Conservation (phyloP, 2,113 vertebrate genomes). For the Phrynocephalus versicolor region DNA sequence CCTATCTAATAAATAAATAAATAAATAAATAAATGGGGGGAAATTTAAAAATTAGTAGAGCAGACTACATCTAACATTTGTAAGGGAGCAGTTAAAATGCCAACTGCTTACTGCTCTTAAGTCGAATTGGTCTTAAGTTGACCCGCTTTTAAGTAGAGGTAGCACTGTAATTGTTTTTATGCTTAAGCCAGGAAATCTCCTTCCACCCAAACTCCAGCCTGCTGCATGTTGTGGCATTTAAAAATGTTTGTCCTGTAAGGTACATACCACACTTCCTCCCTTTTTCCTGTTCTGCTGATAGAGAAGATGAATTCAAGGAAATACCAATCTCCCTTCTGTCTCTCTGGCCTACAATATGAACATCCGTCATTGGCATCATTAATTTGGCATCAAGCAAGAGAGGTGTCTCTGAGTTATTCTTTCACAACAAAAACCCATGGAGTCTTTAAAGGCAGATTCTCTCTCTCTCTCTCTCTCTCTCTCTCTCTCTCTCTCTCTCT, state of each 20-base stretch:
- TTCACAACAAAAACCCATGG: background rate
- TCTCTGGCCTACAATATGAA: background rate
- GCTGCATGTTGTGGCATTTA: background rate
- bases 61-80: too few relatives aligned
- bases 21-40: too few relatives aligned
- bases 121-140: too few relatives aligned
- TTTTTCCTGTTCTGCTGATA: conserved; percentile 17
- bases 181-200: background rate
- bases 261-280: background rate
- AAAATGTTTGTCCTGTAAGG: background rate
- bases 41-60: too few relatives aligned
- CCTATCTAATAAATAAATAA: too few relatives aligned
- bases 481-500: too few relatives aligned
- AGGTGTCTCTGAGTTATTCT: background rate
- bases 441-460: background rate
- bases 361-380: background rate
- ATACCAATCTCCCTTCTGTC: background rate
- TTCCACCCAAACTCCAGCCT: background rate
- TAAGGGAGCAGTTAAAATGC: too few relatives aligned
- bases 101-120: too few relatives aligned
- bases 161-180: background rate
- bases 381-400: background rate
- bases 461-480: too few relatives aligned
- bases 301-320: conserved; percentile 18
- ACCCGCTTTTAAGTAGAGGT: too few relatives aligned